Evolutionary conservation across 2,888 invertebrate genomes (phyloP).

Genomic region (Luperina testacea): DNA sequence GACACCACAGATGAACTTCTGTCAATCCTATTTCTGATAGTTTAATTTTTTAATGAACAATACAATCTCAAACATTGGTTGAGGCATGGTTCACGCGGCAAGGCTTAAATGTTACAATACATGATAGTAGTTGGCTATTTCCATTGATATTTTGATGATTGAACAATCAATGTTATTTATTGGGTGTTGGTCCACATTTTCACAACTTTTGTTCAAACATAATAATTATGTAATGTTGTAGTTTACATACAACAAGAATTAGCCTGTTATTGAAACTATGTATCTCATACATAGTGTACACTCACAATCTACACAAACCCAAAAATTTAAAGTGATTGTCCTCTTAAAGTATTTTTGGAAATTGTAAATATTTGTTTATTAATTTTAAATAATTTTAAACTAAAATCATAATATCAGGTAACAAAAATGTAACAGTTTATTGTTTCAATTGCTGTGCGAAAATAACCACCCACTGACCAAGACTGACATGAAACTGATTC

Average conservation of each 20-base stretch:
- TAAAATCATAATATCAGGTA: not conserved
- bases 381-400: not conserved
- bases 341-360: not conserved
- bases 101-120: not conserved
- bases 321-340: not conserved
- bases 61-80: not conserved
- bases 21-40: not conserved
- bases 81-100: too few species aligned
- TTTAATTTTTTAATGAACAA: not conserved
- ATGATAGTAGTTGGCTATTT: not conserved
- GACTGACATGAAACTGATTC: not conserved
- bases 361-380: not conserved
- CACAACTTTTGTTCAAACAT: not conserved
- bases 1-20: too few species aligned
- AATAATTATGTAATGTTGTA: not conserved
- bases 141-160: not conserved
- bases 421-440: not conserved
- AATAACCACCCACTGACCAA: not conserved
- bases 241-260: not conserved
- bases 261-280: not conserved
- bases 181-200: not conserved
- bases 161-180: not conserved
- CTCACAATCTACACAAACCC: not conserved
- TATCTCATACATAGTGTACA: not conserved
- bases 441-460: slow-evolving; percentile 12